Percentiles rank a stretch among this genome's conserved stretches.
These are phyloP conservation scores for Petroica traversi DNA, from an alignment of 2,113 vertebrate genomes.

Conservation along the genomic window DNA sequence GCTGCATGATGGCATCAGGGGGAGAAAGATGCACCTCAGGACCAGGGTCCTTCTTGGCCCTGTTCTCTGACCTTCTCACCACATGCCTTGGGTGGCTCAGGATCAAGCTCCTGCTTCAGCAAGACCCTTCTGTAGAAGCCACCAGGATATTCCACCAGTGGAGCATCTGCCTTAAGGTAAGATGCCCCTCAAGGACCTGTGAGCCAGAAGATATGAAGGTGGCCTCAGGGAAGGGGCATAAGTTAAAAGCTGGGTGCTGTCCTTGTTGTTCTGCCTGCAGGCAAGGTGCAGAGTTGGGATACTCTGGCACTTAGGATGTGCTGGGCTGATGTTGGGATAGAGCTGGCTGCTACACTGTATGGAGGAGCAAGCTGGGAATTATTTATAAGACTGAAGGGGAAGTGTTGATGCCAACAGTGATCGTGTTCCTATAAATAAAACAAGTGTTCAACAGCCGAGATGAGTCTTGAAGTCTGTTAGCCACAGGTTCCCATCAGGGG, in stretches of 20 bases:
- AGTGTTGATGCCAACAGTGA: background rate
- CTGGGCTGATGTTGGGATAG: background rate
- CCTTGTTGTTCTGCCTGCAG: background rate
- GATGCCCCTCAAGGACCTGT: background rate
- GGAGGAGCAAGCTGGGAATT: background rate
- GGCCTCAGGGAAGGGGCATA: background rate
- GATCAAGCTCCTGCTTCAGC: background rate
- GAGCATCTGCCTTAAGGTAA: background rate
- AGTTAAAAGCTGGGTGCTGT: background rate
- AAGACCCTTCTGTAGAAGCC: background rate
- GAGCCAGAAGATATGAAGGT: background rate
- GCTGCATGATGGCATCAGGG: background rate
- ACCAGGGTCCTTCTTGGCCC: background rate
- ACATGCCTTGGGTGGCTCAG: rapidly evolving
- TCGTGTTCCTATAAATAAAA: background rate
- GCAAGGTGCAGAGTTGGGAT: background rate
- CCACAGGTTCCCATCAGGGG: background rate
- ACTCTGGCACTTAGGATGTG: background rate
- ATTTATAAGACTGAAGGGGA: background rate
- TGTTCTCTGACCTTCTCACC: background rate
- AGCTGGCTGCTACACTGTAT: background rate
- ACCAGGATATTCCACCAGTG: background rate
- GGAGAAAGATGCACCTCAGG: background rate
- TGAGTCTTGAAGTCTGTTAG: background rate
- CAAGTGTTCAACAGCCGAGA: background rate